Conservation (phyloP, 2,888 invertebrate genomes). For the Cremastinae sp. region DNA sequence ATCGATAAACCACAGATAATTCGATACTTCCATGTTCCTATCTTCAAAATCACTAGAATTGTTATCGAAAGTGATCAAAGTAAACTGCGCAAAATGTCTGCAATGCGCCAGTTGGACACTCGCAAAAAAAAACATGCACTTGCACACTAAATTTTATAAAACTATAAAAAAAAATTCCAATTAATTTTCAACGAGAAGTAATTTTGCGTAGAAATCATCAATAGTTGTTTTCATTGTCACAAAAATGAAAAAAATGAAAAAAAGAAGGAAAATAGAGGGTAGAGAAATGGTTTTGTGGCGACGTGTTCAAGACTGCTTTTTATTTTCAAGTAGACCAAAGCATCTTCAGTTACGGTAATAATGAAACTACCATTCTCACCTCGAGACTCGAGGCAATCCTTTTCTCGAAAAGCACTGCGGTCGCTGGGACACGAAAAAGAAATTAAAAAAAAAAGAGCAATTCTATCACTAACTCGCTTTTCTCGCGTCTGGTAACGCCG, state of each 20-base stretch:
- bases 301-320: background rate
- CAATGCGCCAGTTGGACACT: conserved; percentile 11
- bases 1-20: too few species aligned
- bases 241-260: background rate
- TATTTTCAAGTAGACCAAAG: background rate
- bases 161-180: background rate
- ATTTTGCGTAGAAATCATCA: too few species aligned
- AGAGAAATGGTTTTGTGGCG: too few species aligned
- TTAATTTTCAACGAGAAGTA: background rate
- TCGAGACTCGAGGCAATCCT: conserved; percentile 30
- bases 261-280: too few species aligned
- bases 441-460: background rate
- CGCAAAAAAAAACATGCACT: background rate
- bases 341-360: conserved; percentile 30
- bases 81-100: too few species aligned
- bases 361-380: conserved; percentile 52
- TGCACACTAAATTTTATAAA: too few species aligned
- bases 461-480: background rate
- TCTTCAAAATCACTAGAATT: too few species aligned
- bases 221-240: background rate
- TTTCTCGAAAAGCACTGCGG: conserved; percentile 2
- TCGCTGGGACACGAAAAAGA: background rate
- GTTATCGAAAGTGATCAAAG: too few species aligned
- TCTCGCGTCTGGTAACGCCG: background rate
- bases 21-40: too few species aligned